A percentile compares a stretch with the other conserved stretches of the same genome.
These are phyloP conservation scores for Coelopa pilipes DNA, from an alignment of 2,888 invertebrate genomes.

Conservation along the genomic window DNA sequence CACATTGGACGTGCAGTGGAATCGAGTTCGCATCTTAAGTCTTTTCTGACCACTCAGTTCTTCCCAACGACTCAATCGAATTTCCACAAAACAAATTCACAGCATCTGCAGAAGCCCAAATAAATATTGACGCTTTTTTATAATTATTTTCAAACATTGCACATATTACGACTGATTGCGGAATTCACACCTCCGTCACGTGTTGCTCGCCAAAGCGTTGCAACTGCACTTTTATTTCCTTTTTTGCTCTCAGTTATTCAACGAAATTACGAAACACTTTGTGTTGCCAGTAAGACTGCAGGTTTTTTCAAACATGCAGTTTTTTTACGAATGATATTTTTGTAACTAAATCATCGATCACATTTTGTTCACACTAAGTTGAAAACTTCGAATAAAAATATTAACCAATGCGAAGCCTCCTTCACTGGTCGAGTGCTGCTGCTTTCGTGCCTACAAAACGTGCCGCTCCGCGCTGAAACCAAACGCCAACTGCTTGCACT, in stretches of 20 bases:
- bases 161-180: too few species aligned
- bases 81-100: background rate
- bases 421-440: background rate
- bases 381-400: background rate
- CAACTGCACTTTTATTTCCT: too few species aligned
- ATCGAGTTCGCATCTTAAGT: slow-evolving; percentile 26
- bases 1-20: background rate
- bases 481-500: slow-evolving; percentile 16
- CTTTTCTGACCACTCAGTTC: slow-evolving; percentile 9
- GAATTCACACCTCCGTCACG: too few species aligned
- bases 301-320: background rate
- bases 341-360: too few species aligned
- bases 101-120: background rate
- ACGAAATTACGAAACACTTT: slow-evolving; percentile 13
- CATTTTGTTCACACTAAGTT: background rate
- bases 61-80: background rate
- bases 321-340: background rate
- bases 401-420: background rate
- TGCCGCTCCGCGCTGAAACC: background rate
- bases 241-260: background rate
- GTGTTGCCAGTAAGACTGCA: background rate
- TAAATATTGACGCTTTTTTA: background rate
- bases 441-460: background rate
- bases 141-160: too few species aligned
- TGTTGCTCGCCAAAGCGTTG: too few species aligned